Percentiles rank a stretch among this genome's conserved stretches.
Conservation (phyloP, 2,888 invertebrate genomes). For the Epirrhoe alternata region DNA sequence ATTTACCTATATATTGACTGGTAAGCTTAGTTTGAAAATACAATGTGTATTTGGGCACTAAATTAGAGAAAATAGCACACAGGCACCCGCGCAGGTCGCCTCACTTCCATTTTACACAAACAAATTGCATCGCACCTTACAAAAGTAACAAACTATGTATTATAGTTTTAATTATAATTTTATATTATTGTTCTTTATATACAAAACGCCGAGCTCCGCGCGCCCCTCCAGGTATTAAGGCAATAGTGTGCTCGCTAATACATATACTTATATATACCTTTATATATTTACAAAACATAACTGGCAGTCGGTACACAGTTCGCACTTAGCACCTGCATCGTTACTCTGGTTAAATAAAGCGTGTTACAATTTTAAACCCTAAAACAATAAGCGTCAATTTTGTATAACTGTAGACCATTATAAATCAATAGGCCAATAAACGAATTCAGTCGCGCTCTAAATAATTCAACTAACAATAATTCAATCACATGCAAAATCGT, state of each 20-base stretch:
- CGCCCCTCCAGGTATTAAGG: slow-evolving; percentile 69
- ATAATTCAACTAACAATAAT: slow-evolving; percentile 66
- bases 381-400: slow-evolving; percentile 57
- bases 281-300: slow-evolving; percentile 79
- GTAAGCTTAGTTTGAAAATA: slow-evolving; percentile 82
- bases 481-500: slow-evolving; percentile 67
- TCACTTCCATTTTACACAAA: slow-evolving; percentile 69
- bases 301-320: slow-evolving; percentile 70
- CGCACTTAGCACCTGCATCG: slow-evolving; percentile 69
- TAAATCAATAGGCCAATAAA: slow-evolving; percentile 72
- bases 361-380: slow-evolving; percentile 65
- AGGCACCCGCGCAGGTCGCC: slow-evolving; percentile 57
- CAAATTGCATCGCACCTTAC: slow-evolving; percentile 72
- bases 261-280: slow-evolving; percentile 67
- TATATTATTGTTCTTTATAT: slow-evolving; percentile 81
- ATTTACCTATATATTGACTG: slow-evolving; percentile 82
- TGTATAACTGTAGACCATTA: slow-evolving; percentile 56
- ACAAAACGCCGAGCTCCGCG: slow-evolving; percentile 73
- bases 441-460: slow-evolving; percentile 67
- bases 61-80: slow-evolving; percentile 78
- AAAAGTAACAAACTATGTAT: slow-evolving; percentile 80
- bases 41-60: slow-evolving; percentile 79
- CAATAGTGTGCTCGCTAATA: slow-evolving; percentile 73
- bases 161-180: slow-evolving; percentile 64
- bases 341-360: slow-evolving; percentile 74